Evolutionary conservation across 2,888 invertebrate species (phyloP).

Genomic region (Epistrophe eligans): DNA sequence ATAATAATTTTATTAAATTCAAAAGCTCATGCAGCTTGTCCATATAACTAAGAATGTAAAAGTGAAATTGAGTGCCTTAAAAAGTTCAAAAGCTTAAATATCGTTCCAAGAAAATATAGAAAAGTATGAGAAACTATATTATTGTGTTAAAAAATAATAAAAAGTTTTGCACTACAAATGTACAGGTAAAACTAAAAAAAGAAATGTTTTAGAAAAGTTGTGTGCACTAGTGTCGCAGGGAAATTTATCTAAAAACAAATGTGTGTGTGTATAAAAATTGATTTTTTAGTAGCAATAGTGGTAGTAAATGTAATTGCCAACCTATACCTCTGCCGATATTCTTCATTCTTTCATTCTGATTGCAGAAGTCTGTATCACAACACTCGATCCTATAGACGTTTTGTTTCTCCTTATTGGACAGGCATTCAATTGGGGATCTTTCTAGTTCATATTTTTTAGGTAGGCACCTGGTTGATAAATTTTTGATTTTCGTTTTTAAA

Average conservation of each 20-base stretch:
- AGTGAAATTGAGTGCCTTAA: slow-evolving; percentile 7
- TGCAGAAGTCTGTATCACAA: slow-evolving; percentile 84
- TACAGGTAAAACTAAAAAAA: slow-evolving; percentile 44
- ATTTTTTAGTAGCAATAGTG: slow-evolving; percentile 65
- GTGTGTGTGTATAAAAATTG: slow-evolving; percentile 19
- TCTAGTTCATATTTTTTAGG: slow-evolving; percentile 83
- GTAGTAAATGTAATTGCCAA: slow-evolving; percentile 71
- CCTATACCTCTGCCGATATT: slow-evolving; percentile 81
- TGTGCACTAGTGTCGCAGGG: slow-evolving; percentile 50
- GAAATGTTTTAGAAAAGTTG: slow-evolving; percentile 14
- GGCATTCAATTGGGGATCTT: slow-evolving; percentile 83
- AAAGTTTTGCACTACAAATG: slow-evolving; percentile 65
- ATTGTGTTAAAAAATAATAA: slow-evolving; percentile 51
- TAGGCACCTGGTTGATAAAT: slow-evolving; percentile 81
- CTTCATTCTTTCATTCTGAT: slow-evolving; percentile 83
- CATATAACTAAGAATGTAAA: slow-evolving; percentile 6
- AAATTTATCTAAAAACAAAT: slow-evolving; percentile 16
- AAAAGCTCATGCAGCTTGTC: slow-evolving; percentile 60
- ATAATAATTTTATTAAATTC: neutral
- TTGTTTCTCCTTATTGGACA: slow-evolving; percentile 82
- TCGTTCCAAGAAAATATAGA: slow-evolving; percentile 30
- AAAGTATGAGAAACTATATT: slow-evolving; percentile 42
- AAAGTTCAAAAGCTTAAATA: slow-evolving; percentile 11
- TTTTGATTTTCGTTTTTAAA: slow-evolving; percentile 40
- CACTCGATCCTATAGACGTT: slow-evolving; percentile 83